These are phyloP conservation scores for Scleropages formosus DNA, from an alignment of 2,797 vertebrate genomes.

Conservation along the genomic window DNA sequence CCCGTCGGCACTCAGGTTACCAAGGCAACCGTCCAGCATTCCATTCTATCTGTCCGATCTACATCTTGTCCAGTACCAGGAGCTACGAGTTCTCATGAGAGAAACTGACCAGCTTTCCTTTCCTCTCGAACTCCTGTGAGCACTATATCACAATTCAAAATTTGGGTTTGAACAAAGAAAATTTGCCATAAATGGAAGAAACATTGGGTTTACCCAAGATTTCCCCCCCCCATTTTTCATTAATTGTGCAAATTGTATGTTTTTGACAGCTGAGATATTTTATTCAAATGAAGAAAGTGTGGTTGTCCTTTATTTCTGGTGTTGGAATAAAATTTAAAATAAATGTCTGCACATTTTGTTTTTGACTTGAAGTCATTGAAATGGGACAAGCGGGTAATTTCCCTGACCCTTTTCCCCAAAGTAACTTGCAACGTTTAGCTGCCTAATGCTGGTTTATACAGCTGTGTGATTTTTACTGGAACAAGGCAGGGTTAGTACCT, in stretches of 20 bases:
- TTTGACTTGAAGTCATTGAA: neutral
- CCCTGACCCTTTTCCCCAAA: too few species aligned
- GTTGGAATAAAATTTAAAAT: constrained; percentile 67
- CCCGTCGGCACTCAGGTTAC: constrained; percentile 44
- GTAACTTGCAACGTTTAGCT: too few species aligned
- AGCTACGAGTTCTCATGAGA: constrained; percentile 4
- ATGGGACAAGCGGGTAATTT: constrained; percentile 13
- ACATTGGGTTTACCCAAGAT: constrained; percentile 58
- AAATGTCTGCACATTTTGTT: constrained; percentile 6
- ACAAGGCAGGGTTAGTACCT: too few species aligned
- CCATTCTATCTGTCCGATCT: constrained; percentile 31
- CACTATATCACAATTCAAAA: constrained; percentile 59
- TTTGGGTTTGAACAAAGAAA: constrained; percentile 52
- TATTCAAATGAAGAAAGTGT: constrained; percentile 60
- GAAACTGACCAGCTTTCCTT: neutral
- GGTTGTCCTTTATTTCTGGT: constrained; percentile 58
- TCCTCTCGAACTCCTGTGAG: constrained; percentile 41
- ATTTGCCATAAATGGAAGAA: constrained; percentile 48
- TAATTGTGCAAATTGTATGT: constrained; percentile 65
- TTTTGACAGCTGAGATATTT: constrained; percentile 50
- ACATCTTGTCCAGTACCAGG: constrained; percentile 22
- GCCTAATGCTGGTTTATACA: neutral
- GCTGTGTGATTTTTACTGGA: too few species aligned
- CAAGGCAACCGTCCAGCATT: constrained; percentile 49
- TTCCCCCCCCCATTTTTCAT: constrained; percentile 59